Conservation (phyloP, 2,888 invertebrate genomes). For the Phytoseiulus persimilis region DNA sequence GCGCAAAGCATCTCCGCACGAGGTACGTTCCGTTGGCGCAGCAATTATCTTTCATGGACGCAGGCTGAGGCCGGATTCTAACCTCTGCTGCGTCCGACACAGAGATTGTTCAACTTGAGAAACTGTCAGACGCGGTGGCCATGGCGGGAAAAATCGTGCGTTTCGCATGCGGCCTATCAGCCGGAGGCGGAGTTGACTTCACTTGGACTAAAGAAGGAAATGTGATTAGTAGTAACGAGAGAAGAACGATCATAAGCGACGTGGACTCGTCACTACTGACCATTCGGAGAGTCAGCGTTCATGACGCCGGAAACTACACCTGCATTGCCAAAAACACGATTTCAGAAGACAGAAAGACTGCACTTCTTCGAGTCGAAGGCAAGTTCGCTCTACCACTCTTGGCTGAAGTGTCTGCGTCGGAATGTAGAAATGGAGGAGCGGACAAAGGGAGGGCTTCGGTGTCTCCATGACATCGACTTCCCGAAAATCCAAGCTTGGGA, state of each 20-base stretch:
- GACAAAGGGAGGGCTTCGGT: too few relatives aligned
- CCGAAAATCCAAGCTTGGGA: too few relatives aligned
- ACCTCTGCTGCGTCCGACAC: not conserved
- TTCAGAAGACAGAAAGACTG: conserved; percentile 29
- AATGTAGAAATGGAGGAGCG: too few relatives aligned
- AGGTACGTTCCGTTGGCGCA: not conserved
- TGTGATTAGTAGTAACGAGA: not conserved
- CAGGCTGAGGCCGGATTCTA: not conserved
- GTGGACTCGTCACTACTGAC: conserved; percentile 14
- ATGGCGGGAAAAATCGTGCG: conserved; percentile 7
- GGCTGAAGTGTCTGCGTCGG: too few relatives aligned
- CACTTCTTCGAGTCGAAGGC: not conserved
- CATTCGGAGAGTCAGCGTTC: not conserved
- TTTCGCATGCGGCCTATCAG: conserved; percentile 8
- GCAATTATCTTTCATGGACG: not conserved
- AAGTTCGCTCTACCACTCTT: too few relatives aligned
- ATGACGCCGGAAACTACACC: conserved; percentile 14
- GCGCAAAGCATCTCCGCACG: not conserved
- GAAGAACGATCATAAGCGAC: not conserved
- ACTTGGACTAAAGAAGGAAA: conserved; percentile 9
- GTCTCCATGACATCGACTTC: too few relatives aligned
- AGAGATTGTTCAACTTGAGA: conserved; percentile 26
- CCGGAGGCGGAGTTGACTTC: not conserved
- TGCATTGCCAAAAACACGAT: conserved; percentile 23
- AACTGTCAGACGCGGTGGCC: not conserved